Conservation (phyloP, 1,140 invertebrate species). For the Scaptomyza hsui region DNA sequence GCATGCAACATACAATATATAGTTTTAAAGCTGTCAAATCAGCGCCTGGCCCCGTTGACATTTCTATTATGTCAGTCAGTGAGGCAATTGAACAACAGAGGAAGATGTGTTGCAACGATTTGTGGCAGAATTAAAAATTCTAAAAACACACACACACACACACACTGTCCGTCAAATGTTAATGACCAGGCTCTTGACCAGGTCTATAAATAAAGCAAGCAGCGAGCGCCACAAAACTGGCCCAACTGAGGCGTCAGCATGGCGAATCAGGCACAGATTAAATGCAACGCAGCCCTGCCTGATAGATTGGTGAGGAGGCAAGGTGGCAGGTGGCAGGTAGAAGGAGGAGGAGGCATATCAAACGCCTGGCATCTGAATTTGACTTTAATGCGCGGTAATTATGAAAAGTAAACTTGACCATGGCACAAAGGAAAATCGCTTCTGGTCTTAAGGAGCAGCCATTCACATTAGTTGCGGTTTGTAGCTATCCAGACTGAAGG, state of each 20-base stretch:
- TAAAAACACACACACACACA: conserved; percentile 37
- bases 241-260: conserved; percentile 59
- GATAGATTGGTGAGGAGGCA: background rate
- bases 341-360: conserved; percentile 40
- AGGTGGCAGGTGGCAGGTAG: background rate
- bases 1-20: too few relatives aligned
- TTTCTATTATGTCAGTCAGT: conserved; percentile 80
- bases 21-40: conserved; percentile 61
- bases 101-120: background rate
- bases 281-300: conserved; percentile 23
- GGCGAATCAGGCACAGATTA: conserved; percentile 68
- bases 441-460: conserved; percentile 49
- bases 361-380: conserved; percentile 55
- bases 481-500: conserved; percentile 38
- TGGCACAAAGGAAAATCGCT: conserved; percentile 55
- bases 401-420: conserved; percentile 72
- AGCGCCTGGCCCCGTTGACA: conserved; percentile 70
- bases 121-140: conserved; percentile 66
- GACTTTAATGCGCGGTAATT: conserved; percentile 77
- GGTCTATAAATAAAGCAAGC: conserved; percentile 56
- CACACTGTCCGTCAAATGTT: conserved; percentile 54
- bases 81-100: conserved; percentile 48
- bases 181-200: conserved; percentile 60
- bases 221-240: conserved; percentile 41
- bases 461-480: conserved; percentile 60